Percentiles rank a stretch among this genome's conserved stretches.
phyloP scores from a whole-genome alignment of 2,797 vertebrate species.

The Thamnophis elegans region DNA sequence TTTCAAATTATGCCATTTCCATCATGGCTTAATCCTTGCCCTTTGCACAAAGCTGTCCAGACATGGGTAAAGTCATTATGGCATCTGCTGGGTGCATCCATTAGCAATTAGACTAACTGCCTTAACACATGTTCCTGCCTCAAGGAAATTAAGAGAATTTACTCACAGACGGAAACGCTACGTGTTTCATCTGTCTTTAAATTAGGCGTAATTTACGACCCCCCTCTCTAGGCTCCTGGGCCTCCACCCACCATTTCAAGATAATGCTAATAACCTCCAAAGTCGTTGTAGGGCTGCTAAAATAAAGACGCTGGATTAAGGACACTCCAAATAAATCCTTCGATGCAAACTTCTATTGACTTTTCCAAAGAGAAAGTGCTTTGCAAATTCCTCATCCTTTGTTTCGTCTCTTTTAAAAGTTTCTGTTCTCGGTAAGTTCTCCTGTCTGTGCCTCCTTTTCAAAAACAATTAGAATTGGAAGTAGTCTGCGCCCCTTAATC shows the following conservation, averaged over 20 bases:
- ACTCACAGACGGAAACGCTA: not conserved
- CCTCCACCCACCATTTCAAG: not conserved
- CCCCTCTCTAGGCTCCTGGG: too few species aligned
- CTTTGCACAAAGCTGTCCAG: not conserved
- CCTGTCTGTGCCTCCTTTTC: not conserved
- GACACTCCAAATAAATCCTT: not conserved
- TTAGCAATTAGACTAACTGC: not conserved
- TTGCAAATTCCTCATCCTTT: not conserved
- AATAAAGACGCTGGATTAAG: not conserved
- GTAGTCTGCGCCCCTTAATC: constrained; percentile 31
- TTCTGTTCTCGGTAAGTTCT: not conserved
- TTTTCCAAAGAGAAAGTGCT: not conserved
- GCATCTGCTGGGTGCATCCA: not conserved
- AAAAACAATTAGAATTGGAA: not conserved
- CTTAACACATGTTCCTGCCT: not conserved
- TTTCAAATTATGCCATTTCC: not conserved
- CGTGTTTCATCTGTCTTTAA: not conserved
- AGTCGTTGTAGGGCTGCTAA: not conserved
- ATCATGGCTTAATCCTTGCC: not conserved
- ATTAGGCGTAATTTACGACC: not conserved
- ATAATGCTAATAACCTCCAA: not conserved
- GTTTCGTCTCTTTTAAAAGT: not conserved
- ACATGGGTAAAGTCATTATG: not conserved
- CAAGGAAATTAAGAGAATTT: not conserved
- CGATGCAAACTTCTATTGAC: not conserved